phyloP scores from a whole-genome alignment of 2,113 vertebrate genomes.

The Cheirogaleus medius region DNA sequence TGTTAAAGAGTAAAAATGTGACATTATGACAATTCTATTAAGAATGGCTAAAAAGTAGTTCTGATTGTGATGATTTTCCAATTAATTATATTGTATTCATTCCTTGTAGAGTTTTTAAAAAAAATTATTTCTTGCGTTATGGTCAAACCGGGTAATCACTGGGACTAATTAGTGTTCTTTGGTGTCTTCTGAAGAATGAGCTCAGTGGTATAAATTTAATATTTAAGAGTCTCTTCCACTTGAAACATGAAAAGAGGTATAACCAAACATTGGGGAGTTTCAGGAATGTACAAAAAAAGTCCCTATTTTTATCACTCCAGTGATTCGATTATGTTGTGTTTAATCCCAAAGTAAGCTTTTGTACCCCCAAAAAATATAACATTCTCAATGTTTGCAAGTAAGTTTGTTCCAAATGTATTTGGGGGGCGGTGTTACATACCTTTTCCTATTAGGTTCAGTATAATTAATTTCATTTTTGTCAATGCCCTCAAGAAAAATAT shows the following conservation, averaged over 20 bases:
- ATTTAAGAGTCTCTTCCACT: not conserved
- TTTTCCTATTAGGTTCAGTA: not conserved
- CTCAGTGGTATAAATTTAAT: not conserved
- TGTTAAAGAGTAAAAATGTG: not conserved
- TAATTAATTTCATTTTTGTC: not conserved
- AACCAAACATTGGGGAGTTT: not conserved
- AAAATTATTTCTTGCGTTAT: not conserved
- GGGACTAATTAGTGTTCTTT: not conserved
- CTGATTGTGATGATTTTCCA: not conserved
- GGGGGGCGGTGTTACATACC: not conserved
- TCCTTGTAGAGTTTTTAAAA: not conserved
- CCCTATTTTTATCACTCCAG: not conserved
- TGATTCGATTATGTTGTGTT: not conserved
- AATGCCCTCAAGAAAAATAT: not conserved
- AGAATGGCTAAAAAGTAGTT: not conserved
- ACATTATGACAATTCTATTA: not conserved
- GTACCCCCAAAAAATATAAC: not conserved
- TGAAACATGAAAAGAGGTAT: not conserved
- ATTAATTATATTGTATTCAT: not conserved
- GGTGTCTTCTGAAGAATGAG: not conserved
- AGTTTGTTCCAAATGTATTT: not conserved
- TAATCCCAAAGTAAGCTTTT: not conserved
- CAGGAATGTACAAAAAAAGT: not conserved
- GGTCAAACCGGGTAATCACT: not conserved
- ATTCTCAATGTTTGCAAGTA: not conserved